phyloP scores from a whole-genome alignment of 2,797 vertebrate genomes.

The Halcyon chelicuti region DNA sequence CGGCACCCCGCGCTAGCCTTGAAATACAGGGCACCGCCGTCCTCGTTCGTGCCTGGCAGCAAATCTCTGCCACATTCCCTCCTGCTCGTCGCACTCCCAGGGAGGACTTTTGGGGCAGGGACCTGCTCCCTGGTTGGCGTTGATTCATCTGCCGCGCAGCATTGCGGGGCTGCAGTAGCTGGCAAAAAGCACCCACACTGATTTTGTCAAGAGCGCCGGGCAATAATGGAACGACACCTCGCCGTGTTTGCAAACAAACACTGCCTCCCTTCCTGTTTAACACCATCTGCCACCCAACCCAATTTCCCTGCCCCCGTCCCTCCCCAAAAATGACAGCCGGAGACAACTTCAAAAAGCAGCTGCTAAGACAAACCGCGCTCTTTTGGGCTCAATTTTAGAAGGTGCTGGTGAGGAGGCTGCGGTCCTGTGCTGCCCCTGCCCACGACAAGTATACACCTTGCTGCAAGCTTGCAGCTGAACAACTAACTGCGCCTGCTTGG shows the following conservation, averaged over 20 bases:
- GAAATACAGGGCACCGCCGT: background rate
- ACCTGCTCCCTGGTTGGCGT: slow-evolving; percentile 35
- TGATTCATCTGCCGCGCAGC: slow-evolving; percentile 22
- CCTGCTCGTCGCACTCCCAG: background rate
- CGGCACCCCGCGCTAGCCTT: background rate
- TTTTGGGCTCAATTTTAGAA: background rate
- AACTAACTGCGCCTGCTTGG: fast-evolving
- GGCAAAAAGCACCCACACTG: slow-evolving; percentile 51
- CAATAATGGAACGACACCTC: slow-evolving; percentile 71
- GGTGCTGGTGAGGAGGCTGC: background rate
- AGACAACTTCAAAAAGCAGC: slow-evolving; percentile 59
- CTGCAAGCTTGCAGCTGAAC: fast-evolving
- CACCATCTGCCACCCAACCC: slow-evolving; percentile 67
- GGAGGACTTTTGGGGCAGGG: slow-evolving; percentile 1
- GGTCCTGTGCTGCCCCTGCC: background rate
- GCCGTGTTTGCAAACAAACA: slow-evolving; percentile 70
- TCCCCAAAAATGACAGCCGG: slow-evolving; percentile 60
- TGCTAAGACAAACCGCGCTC: background rate
- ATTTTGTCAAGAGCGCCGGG: slow-evolving; percentile 61
- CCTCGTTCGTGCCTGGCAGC: background rate
- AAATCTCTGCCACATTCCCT: background rate
- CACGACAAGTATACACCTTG: background rate
- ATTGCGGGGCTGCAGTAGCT: background rate
- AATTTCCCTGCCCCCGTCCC: slow-evolving; percentile 48
- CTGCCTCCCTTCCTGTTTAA: slow-evolving; percentile 68